Evolutionary conservation across 2,888 invertebrate genomes (phyloP), one percentile per base, ranked within the genome.

Genomic region (Heteromurus nitidus): DNA sequence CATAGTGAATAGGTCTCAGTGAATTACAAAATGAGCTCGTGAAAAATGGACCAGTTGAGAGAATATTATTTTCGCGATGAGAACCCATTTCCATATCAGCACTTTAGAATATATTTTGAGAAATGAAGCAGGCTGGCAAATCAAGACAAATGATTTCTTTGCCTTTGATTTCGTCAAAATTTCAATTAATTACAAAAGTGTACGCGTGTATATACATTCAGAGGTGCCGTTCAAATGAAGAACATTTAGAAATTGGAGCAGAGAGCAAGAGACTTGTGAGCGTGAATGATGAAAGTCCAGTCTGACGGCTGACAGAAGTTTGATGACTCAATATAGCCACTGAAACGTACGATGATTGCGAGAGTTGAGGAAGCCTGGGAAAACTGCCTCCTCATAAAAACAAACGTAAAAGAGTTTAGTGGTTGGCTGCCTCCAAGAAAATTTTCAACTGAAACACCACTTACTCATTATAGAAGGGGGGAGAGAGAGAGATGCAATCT

Each of bases 341-440:
- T n/a, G n/a, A n/a, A n/a, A n/a, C n/a, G n/a, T n/a, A n/a, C n/a
- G n/a, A n/a, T n/a, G n/a, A n/a, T n/a, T n/a, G n/a, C n/a, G n/a
- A n/a, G n/a, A n/a, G n/a, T n/a, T n/a, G n/a, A n/a, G n/a, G n/a
- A n/a, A n/a, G n/a, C n/a, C n/a, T 9, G 36, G 36, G 36, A 36
- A 36, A 36, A 36, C 36, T 36, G 13, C 7, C 36, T 36, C 13
- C 36, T 36, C 36, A 36, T 36, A 36, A 36, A 36, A 36, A 36
- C n/a, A n/a, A n/a, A n/a, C n/a, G n/a, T n/a, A 36, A 5, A 36
- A 5, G 36, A 36, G 3, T 47, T 47, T 47, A 47, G 47, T 11
- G 47, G 47, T 36, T 47, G 47, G n/a, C n/a, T 47, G n/a, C 47
- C 47, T n/a, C 47, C 36, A n/a, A 47, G 16, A 11, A 47, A n/a